A percentile compares a stretch with the other conserved stretches of the same genome.
phyloP scores from a whole-genome alignment of 2,888 invertebrate genomes.

The Galerucella nymphaeae region DNA sequence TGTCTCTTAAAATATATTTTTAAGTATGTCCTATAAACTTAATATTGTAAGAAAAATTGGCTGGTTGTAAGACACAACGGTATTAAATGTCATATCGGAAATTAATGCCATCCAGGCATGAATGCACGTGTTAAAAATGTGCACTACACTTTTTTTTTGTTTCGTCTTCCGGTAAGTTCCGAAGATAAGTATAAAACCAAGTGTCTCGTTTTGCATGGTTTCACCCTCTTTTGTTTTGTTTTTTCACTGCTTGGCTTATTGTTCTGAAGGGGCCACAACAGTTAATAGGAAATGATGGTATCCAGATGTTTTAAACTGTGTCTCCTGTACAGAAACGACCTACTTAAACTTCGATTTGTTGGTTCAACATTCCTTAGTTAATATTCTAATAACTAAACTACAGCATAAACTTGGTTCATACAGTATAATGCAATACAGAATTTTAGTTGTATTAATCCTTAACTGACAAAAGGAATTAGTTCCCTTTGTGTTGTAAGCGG shows the following conservation, averaged over 20 bases:
- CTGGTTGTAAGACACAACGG: neutral
- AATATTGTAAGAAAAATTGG: too few species aligned
- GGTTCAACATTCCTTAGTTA: too few species aligned
- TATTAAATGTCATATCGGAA: slow-evolving; percentile 38
- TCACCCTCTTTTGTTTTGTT: slow-evolving; percentile 39
- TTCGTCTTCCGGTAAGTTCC: slow-evolving; percentile 36
- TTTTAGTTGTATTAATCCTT: too few species aligned
- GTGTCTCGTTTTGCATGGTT: slow-evolving; percentile 46
- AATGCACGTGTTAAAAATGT: slow-evolving; percentile 43
- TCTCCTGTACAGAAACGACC: neutral
- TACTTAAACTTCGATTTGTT: neutral
- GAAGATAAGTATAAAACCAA: slow-evolving; percentile 29
- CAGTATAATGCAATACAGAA: too few species aligned
- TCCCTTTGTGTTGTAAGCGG: too few species aligned
- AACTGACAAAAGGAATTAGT: too few species aligned
- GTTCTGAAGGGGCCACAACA: slow-evolving; percentile 29
- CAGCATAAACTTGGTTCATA: too few species aligned
- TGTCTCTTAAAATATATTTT: too few species aligned
- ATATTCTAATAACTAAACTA: too few species aligned
- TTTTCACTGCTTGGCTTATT: slow-evolving; percentile 31
- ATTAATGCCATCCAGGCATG: slow-evolving; percentile 15
- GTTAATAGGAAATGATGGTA: slow-evolving; percentile 28
- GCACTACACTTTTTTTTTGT: slow-evolving; percentile 33
- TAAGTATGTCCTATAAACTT: too few species aligned
- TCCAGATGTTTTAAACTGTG: slow-evolving; percentile 27